Evolutionary conservation across 2,797 vertebrate genomes (phyloP), one percentile per base, ranked within the genome.

Genomic region (Neosalanx taihuensis): DNA sequence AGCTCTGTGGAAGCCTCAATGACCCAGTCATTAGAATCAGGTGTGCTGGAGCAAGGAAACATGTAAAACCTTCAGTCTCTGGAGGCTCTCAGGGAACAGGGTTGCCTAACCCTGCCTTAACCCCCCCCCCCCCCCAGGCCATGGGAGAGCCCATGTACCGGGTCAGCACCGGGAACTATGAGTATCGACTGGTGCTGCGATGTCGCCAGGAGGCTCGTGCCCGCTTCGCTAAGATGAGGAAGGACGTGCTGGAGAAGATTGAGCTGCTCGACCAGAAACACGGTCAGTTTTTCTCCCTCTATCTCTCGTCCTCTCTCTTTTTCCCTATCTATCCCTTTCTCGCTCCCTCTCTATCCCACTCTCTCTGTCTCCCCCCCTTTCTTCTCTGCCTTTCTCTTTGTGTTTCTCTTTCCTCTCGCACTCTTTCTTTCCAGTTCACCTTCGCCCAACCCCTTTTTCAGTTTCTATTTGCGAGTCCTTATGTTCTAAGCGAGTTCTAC

Each of bases 251-350:
- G 71, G 97, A 99, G 91, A 99, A 99, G 90, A 96, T 99, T 56
- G 97, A 99, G 83, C 91, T 99, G 70, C 90, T 99, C 78, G 98
- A 99, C 85, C 98, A 99, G 93, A 99, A 99, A 84, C 98, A 99
- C 0, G 97, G 98, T 98, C 71, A 86, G 94, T 58, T 60, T 51
- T 51, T 70, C 20, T 70, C 41, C 3, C 61, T 29, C 17, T 31
- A 3, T 31, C 17, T 6, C 9, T 64, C 9, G 18, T 51, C 31
- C 6, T 57, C 26, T 57, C 26, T 20, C 12, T 57, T 2, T 12
- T 7, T 7, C 4, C 23, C 49, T 60, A 1, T 41, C 33, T 69
- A 4, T 59, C 18, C 31, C 15, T 31, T 31, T 30, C 15, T 57
- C 53, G 30, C n/a, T 58, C 7, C 18, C 20, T 26, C 23, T 26